Conservation (phyloP, 2,888 invertebrate species). For the Phaedon cochleariae region DNA sequence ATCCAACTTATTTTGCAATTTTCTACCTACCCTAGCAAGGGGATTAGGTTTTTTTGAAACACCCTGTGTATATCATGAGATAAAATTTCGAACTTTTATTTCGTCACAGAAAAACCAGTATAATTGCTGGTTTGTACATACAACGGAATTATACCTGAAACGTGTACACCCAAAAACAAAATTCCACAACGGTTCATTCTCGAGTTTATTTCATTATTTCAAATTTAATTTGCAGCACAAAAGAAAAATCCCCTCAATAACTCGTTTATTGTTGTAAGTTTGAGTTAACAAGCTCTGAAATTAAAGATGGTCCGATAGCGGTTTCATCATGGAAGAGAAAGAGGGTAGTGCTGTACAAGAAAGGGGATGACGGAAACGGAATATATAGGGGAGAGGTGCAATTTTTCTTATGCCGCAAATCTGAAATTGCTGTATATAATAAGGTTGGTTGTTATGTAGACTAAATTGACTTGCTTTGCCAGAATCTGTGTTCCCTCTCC, state of each 20-base stretch:
- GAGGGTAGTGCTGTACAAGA: slow-evolving; percentile 57
- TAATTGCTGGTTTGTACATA: background rate
- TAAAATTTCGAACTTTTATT: too few species aligned
- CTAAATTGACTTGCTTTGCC: slow-evolving; percentile 51
- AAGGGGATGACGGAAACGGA: slow-evolving; percentile 49
- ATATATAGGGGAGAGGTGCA: slow-evolving; percentile 53
- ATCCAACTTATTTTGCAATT: too few species aligned
- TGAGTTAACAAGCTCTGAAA: slow-evolving; percentile 63
- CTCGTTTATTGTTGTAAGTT: slow-evolving; percentile 54
- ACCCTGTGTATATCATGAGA: too few species aligned
- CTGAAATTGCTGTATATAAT: slow-evolving; percentile 59
- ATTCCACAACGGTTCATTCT: slow-evolving; percentile 25
- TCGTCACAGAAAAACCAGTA: too few species aligned
- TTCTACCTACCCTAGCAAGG: too few species aligned
- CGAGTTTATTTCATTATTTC: slow-evolving; percentile 39
- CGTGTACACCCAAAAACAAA: slow-evolving; percentile 10
- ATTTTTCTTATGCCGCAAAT: slow-evolving; percentile 58
- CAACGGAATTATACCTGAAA: slow-evolving; percentile 3
- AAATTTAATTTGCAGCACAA: slow-evolving; percentile 40
- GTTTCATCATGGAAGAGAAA: slow-evolving; percentile 65
- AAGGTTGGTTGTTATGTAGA: slow-evolving; percentile 56
- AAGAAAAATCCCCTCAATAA: slow-evolving; percentile 49
- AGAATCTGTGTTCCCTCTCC: slow-evolving; percentile 32
- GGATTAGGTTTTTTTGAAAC: too few species aligned
- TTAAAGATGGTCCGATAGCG: slow-evolving; percentile 72